Evolutionary conservation across 2,888 invertebrate genomes (phyloP).

Genomic region (Dryobotodes eremita): DNA sequence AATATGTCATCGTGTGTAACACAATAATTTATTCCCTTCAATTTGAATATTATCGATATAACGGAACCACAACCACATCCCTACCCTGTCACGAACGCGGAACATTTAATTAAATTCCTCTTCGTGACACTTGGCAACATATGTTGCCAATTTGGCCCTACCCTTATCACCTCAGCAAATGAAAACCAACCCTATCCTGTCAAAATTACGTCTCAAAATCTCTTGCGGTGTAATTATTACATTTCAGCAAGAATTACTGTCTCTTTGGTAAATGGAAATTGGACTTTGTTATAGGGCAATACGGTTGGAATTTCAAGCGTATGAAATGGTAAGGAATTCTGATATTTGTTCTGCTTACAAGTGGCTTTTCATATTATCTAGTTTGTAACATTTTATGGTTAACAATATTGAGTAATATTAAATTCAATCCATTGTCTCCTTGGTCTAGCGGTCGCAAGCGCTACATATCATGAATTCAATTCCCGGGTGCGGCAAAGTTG

Average conservation of each 20-base stretch:
- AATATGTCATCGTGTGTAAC: no score
- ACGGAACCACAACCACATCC: conserved; percentile 54
- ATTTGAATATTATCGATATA: conserved; percentile 48
- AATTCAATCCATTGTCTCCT: no score
- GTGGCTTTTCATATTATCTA: conserved; percentile 43
- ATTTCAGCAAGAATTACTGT: background rate
- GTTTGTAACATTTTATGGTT: background rate
- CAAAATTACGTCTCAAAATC: conserved; percentile 33
- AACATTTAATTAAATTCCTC: conserved; percentile 92
- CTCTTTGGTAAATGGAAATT: background rate
- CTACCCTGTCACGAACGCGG: conserved; percentile 78
- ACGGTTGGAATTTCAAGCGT: background rate
- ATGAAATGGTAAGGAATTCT: conserved; percentile 23
- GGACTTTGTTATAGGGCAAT: background rate
- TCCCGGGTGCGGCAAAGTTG: no score
- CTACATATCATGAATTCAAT: no score
- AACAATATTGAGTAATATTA: no score
- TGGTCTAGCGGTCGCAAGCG: no score
- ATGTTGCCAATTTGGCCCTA: conserved; percentile 85
- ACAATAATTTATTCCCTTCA: background rate
- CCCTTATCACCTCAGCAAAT: conserved; percentile 24
- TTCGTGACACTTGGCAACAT: conserved; percentile 85
- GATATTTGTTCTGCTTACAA: conserved; percentile 36
- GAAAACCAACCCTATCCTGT: conserved; percentile 53
- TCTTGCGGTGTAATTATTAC: conserved; percentile 12